Conservation (phyloP, 2,888 invertebrate species). For the Cetonia aurata region DNA sequence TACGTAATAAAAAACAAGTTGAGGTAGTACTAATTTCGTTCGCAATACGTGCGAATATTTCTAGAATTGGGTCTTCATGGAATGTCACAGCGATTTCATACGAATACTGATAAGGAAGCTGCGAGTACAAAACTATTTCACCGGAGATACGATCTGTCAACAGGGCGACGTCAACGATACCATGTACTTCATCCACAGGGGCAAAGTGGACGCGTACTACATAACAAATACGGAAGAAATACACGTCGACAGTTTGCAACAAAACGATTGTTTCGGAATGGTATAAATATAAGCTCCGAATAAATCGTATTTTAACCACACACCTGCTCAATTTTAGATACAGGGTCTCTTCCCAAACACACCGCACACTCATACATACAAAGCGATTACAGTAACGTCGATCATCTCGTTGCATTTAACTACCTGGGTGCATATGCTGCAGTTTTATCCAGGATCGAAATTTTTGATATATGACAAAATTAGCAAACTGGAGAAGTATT, state of each 20-base stretch:
- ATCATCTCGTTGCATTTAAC: conserved; percentile 49
- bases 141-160: conserved; percentile 54
- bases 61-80: conserved; percentile 51
- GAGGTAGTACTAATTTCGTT: no score
- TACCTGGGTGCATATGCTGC: conserved; percentile 51
- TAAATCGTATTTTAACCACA: background rate
- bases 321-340: conserved; percentile 42
- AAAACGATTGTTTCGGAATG: conserved; percentile 54
- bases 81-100: conserved; percentile 54
- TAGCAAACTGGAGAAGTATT: conserved; percentile 25
- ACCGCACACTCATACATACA: conserved; percentile 52
- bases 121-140: conserved; percentile 49
- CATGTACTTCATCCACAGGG: conserved; percentile 56
- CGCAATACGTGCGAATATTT: conserved; percentile 22
- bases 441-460: conserved; percentile 52
- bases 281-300: conserved; percentile 33
- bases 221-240: conserved; percentile 51
- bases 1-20: no score
- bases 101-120: conserved; percentile 50
- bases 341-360: conserved; percentile 51
- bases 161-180: conserved; percentile 54
- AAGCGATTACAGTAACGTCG: conserved; percentile 48
- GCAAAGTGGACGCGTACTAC: conserved; percentile 50
- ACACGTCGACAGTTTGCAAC: conserved; percentile 49
- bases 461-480: conserved; percentile 50